Conservation (phyloP, 2,888 invertebrate genomes). For the Stramonita haemastoma region DNA sequence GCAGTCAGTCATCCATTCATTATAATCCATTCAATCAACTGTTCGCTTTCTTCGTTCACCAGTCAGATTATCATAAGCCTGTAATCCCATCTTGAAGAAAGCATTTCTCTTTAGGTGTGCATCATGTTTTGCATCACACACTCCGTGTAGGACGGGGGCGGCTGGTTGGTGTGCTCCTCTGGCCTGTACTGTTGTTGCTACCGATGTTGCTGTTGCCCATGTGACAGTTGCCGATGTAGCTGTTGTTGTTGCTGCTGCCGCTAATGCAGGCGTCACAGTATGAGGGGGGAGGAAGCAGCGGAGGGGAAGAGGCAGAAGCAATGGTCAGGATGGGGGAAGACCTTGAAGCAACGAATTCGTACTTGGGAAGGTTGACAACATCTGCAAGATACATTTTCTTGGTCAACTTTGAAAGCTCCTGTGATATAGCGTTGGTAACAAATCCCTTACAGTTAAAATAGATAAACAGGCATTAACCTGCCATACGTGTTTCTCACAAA, state of each 20-base stretch:
- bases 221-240: neutral
- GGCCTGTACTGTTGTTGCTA: neutral
- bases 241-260: neutral
- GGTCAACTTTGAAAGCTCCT: too few species aligned
- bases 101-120: neutral
- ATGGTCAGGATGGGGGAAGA: neutral
- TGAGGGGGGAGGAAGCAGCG: neutral
- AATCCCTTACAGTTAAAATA: too few species aligned
- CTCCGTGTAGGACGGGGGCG: slow-evolving; percentile 12
- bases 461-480: too few species aligned
- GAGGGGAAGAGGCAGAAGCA: neutral
- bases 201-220: neutral
- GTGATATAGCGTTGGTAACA: too few species aligned
- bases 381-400: neutral
- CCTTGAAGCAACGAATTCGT: neutral
- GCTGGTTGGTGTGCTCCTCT: neutral
- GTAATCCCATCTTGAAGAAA: too few species aligned
- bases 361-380: neutral
- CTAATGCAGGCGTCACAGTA: neutral
- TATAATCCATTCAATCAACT: too few species aligned
- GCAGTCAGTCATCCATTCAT: too few species aligned
- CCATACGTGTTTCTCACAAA: too few species aligned
- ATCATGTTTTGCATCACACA: slow-evolving; percentile 11
- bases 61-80: too few species aligned
- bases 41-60: too few species aligned